Evolutionary conservation across 2,113 vertebrate species (phyloP).

Genomic region (Urocolius indicus): DNA sequence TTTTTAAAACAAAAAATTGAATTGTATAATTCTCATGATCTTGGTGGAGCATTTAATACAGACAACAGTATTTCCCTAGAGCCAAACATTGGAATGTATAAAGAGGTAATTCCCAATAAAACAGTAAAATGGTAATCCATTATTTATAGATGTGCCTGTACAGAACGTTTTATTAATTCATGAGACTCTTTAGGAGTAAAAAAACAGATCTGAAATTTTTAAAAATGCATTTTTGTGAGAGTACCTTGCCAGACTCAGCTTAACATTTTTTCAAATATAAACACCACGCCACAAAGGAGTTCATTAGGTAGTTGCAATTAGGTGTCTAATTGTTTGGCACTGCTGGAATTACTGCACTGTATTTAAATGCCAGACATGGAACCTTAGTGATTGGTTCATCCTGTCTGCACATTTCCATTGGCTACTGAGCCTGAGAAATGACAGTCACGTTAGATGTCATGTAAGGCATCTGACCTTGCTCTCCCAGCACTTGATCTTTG

Average conservation of each 20-base stretch:
- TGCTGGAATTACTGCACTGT: constrained; percentile 60
- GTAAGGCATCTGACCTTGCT: constrained; percentile 80
- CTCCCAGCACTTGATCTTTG: constrained; percentile 79
- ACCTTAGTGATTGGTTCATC: constrained; percentile 75
- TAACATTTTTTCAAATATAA: constrained; percentile 9
- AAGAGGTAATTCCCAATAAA: constrained; percentile 66
- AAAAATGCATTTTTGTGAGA: constrained; percentile 39
- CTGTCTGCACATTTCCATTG: constrained; percentile 67
- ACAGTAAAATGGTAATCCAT: constrained; percentile 47
- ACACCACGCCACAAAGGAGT: constrained; percentile 40
- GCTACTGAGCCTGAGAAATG: constrained; percentile 74
- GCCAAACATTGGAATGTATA: constrained; percentile 25
- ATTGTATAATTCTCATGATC: constrained; percentile 32
- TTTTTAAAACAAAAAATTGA: constrained; percentile 43
- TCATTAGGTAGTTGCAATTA: constrained; percentile 73
- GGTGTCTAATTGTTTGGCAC: constrained; percentile 74
- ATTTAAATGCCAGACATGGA: constrained; percentile 77
- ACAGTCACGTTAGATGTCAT: constrained; percentile 76
- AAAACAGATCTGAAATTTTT: constrained; percentile 42
- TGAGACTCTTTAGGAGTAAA: constrained; percentile 58
- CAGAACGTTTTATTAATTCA: constrained; percentile 74
- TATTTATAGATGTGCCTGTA: constrained; percentile 75
- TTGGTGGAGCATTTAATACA: constrained; percentile 38
- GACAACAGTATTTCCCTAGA: constrained; percentile 75
- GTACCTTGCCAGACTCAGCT: background rate